These are phyloP conservation scores for Botrylloides violaceus DNA, from an alignment of 23 tunicate species.

Conservation along the genomic window DNA sequence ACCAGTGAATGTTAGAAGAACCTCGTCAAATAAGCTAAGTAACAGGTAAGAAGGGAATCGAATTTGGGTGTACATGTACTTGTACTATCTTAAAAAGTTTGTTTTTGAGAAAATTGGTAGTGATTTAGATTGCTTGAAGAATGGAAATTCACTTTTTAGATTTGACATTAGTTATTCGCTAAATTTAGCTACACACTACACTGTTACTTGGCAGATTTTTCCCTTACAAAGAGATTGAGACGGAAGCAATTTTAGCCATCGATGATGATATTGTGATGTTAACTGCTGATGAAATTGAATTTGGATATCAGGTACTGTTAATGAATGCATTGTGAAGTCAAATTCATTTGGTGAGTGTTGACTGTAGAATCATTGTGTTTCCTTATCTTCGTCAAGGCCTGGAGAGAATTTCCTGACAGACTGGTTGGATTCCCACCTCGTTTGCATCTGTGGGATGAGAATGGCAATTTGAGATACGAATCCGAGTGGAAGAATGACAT, in stretches of 20 bases:
- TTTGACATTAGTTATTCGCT: too few relatives aligned
- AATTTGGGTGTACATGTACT: too few relatives aligned
- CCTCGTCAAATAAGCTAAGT: conserved; percentile 66
- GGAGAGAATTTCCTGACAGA: conserved; percentile 94
- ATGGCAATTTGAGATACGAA: conserved; percentile 52
- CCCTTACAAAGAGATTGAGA: conserved; percentile 85
- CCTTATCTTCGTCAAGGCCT: conserved; percentile 21
- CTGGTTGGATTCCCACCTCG: conserved; percentile 91
- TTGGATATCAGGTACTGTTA: conserved; percentile 71
- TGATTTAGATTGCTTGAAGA: too few relatives aligned
- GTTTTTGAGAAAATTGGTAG: background rate
- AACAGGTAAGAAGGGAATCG: too few relatives aligned
- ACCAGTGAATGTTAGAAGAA: conserved; percentile 56
- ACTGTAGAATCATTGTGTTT: too few relatives aligned
- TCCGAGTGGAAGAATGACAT: conserved; percentile 91
- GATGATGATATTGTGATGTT: conserved; percentile 97
- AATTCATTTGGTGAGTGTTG: background rate
- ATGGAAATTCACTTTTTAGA: too few relatives aligned
- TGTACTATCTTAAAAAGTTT: too few relatives aligned
- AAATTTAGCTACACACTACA: too few relatives aligned
- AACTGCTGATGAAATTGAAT: conserved; percentile 93
- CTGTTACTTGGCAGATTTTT: conserved; percentile 48
- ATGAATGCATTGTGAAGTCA: background rate
- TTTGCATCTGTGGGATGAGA: conserved; percentile 69
- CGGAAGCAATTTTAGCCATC: conserved; percentile 84